A percentile compares a stretch with the other conserved stretches of the same genome.
Conservation (phyloP, 2,888 invertebrate genomes). For the Cataglyphis cursor region DNA sequence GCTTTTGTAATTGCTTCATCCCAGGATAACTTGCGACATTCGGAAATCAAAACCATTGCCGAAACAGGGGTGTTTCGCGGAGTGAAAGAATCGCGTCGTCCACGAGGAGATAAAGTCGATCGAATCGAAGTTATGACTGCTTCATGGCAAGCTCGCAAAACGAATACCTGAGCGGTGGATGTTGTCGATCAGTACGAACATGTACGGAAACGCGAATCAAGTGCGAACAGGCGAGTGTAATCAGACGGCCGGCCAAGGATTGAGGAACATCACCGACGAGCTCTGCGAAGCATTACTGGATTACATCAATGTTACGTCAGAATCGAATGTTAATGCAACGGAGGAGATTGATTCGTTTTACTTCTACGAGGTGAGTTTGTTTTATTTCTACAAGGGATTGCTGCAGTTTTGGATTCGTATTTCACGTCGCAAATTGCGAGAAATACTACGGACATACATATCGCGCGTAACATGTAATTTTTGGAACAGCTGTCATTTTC, state of each 20-base stretch:
- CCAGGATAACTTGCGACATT: neutral
- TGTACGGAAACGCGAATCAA: constrained; percentile 60
- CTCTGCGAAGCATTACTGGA: constrained; percentile 69
- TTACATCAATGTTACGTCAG: constrained; percentile 69
- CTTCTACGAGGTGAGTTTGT: constrained; percentile 86
- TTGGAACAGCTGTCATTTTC: neutral
- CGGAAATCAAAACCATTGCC: neutral
- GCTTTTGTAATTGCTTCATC: neutral
- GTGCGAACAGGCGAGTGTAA: constrained; percentile 44
- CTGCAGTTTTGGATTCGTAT: neutral
- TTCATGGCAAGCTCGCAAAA: constrained; percentile 3
- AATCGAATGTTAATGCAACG: constrained; percentile 75
- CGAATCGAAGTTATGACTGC: constrained; percentile 32
- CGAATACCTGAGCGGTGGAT: constrained; percentile 45
- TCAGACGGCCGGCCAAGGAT: constrained; percentile 22
- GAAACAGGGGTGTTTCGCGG: neutral
- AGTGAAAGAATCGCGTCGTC: constrained; percentile 1
- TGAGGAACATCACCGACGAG: constrained; percentile 63
- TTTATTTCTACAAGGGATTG: constrained; percentile 85
- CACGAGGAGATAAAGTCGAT: constrained; percentile 54
- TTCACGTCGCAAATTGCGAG: neutral
- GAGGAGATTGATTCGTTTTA: constrained; percentile 86
- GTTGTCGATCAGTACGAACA: constrained; percentile 36
- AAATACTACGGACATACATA: neutral
- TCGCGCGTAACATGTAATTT: neutral